phyloP scores from a whole-genome alignment of 2,797 vertebrate genomes.

The Lates japonicus region DNA sequence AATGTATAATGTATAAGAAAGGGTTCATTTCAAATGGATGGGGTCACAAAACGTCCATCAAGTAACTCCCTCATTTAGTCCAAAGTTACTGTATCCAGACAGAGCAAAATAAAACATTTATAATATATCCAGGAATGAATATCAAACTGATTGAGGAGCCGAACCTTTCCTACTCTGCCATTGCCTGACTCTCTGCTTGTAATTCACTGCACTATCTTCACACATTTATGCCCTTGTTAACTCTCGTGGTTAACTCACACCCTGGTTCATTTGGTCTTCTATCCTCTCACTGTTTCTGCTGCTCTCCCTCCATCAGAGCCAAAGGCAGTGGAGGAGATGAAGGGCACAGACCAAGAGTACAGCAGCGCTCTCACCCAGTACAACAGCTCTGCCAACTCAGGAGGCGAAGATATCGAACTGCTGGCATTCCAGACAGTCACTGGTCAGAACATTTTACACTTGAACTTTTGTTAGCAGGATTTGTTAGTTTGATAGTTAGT shows the following conservation, averaged over 20 bases:
- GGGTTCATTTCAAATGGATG: constrained; percentile 37
- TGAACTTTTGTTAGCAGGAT: not conserved
- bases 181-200: not conserved
- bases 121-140: not conserved
- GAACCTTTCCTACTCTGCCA: not conserved
- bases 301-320: constrained; percentile 60
- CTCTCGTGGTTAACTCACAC: not conserved
- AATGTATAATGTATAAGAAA: constrained; percentile 28
- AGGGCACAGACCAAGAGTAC: constrained; percentile 81
- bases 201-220: not conserved
- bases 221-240: not conserved
- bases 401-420: constrained; percentile 85
- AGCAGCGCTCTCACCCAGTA: constrained; percentile 80
- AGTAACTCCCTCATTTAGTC: not conserved
- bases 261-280: not conserved
- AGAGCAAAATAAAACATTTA: constrained; percentile 34
- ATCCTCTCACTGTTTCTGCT: not conserved
- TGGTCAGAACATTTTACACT: constrained; percentile 66
- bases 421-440: constrained; percentile 87
- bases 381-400: constrained; percentile 83
- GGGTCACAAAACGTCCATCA: constrained; percentile 32
- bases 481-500: not conserved
- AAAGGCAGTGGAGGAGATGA: constrained; percentile 81
- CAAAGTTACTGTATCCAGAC: constrained; percentile 10
- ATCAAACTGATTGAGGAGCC: not conserved